phyloP scores from a whole-genome alignment of 2,797 vertebrate species.

The Micrastur ruficollis region DNA sequence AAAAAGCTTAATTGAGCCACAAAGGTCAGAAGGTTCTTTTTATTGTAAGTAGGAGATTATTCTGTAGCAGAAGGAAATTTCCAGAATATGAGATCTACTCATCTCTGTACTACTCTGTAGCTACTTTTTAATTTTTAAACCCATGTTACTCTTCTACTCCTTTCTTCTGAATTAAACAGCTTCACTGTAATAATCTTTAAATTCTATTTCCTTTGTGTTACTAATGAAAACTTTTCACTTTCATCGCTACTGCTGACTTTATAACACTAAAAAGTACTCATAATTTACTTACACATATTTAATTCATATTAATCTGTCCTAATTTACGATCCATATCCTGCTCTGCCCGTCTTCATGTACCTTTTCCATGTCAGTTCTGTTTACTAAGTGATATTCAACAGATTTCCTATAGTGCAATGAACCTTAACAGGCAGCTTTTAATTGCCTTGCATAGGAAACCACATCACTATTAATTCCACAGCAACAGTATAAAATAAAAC shows the following conservation, averaged over 20 bases:
- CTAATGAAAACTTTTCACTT: constrained; percentile 23
- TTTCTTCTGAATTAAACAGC: constrained; percentile 1
- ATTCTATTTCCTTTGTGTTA: constrained; percentile 18
- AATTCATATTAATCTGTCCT: constrained; percentile 38
- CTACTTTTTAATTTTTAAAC: constrained; percentile 18
- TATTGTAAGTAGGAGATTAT: constrained; percentile 72
- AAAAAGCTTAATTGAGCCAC: constrained; percentile 83
- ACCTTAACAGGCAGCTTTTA: constrained; percentile 77
- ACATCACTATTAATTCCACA: constrained; percentile 80
- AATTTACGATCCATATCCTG: constrained; percentile 42
- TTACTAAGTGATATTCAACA: constrained; percentile 77
- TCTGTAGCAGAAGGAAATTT: not conserved
- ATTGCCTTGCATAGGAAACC: constrained; percentile 78
- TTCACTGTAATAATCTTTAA: not conserved
- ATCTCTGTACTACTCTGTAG: not conserved
- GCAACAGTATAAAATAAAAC: constrained; percentile 75
- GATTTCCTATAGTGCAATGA: constrained; percentile 77
- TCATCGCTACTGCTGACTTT: not conserved
- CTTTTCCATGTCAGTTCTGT: constrained; percentile 70
- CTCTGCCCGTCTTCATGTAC: constrained; percentile 56
- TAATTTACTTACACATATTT: constrained; percentile 63
- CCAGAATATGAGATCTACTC: not conserved
- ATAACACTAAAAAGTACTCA: not conserved
- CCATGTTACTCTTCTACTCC: not conserved
- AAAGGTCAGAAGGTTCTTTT: constrained; percentile 82